Percentiles rank a stretch among this genome's conserved stretches.
phyloP scores from a whole-genome alignment of 2,797 vertebrate species.

The Pelobates cultripes region DNA sequence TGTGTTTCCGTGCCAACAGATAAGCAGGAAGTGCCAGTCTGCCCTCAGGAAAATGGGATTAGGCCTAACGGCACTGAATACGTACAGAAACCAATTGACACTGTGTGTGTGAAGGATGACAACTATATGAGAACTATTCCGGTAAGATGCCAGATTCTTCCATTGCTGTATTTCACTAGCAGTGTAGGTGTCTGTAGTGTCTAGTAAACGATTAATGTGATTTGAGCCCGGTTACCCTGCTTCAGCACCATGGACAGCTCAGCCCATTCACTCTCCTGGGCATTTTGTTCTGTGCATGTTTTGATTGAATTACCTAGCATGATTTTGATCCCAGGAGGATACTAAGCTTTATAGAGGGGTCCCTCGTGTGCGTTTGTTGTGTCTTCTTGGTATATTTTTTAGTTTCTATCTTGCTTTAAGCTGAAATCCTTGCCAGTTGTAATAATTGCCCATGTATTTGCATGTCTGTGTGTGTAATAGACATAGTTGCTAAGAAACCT shows the following conservation, averaged over 20 bases:
- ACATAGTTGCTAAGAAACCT: too few species aligned
- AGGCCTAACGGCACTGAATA: constrained; percentile 32
- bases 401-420: constrained; percentile 4
- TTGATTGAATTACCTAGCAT: background rate
- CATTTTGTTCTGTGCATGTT: background rate
- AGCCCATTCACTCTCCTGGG: background rate
- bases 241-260: constrained; percentile 43
- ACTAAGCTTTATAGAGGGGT: background rate
- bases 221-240: background rate
- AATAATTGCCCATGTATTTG: too few species aligned
- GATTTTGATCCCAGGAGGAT: background rate
- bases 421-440: too few species aligned
- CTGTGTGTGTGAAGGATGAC: constrained; percentile 35
- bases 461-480: too few species aligned
- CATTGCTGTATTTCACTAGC: background rate
- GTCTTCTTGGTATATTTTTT: background rate
- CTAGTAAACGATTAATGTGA: background rate
- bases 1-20: constrained; percentile 51
- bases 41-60: constrained; percentile 52
- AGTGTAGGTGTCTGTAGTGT: background rate
- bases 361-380: background rate
- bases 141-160: constrained; percentile 34
- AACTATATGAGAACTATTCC: constrained; percentile 4
- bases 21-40: constrained; percentile 52
- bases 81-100: constrained; percentile 16